Percentiles rank a stretch among this genome's conserved stretches.
These are phyloP conservation scores for Thumatha senex DNA, from an alignment of 2,888 invertebrate genomes.

Conservation along the genomic window DNA sequence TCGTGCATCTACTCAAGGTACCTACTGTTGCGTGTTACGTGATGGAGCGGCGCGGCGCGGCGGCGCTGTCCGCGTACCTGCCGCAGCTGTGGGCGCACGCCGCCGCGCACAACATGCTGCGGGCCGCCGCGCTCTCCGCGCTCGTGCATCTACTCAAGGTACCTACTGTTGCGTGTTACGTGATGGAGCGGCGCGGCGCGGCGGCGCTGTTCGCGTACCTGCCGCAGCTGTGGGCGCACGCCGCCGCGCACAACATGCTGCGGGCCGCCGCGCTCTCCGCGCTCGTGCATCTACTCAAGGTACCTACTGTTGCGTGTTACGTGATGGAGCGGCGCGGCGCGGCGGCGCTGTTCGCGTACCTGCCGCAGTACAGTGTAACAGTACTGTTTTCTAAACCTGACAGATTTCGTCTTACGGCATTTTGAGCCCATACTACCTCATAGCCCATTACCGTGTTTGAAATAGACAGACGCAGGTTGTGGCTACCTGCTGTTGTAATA, in stretches of 20 bases:
- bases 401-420: too few species aligned
- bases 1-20: slow-evolving; percentile 93
- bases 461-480: too few species aligned
- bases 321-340: slow-evolving; percentile 93
- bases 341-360: slow-evolving; percentile 87
- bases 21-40: too few species aligned
- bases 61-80: slow-evolving; percentile 92
- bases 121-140: slow-evolving; percentile 95
- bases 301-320: slow-evolving; percentile 92
- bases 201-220: slow-evolving; percentile 75
- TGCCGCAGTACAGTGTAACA: too few species aligned
- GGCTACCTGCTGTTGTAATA: too few species aligned
- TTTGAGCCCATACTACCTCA: too few species aligned
- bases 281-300: slow-evolving; percentile 93
- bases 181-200: too few species aligned
- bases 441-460: too few species aligned
- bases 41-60: slow-evolving; percentile 85
- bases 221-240: slow-evolving; percentile 94
- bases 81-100: slow-evolving; percentile 95
- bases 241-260: slow-evolving; percentile 94
- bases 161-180: too few species aligned
- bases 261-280: slow-evolving; percentile 95
- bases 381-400: too few species aligned
- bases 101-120: slow-evolving; percentile 94
- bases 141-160: slow-evolving; percentile 93